Base-by-base conservation (phyloP, 2,888 invertebrate species). In the Gryllus longicercus region DNA sequence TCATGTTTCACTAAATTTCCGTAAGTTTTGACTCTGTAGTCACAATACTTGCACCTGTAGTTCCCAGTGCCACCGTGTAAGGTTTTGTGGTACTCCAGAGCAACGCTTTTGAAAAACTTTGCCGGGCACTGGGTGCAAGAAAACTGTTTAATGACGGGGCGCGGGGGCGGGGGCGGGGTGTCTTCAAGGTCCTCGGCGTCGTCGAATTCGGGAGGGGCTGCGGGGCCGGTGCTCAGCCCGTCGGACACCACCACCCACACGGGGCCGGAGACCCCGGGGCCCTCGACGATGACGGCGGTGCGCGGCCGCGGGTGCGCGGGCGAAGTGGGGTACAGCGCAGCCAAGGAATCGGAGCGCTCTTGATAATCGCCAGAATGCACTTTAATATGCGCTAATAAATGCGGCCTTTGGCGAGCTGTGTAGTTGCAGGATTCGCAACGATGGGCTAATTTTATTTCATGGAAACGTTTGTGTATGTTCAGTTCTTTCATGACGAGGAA, bases 381-480 rank as follows among this genome's bases (percentile, higher is more conserved):
- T 83, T 89, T 89, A 25, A 89, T 88, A 86, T 96, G 96, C 0
- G 92, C 89, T 75, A 89, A 86, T 51, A 96, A 87, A 84, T 94
- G 92, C 14, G 90, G 89, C 83, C 93, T 92, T 83, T 94, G 92
- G 1, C 91, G 88, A 0, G 94, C 93, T 0, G 93, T 92, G 87
- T 93, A 96, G 78, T 93, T 92, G 85, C 96, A 96, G 85, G 90
- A 90, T 82, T 92, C 91, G 85, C 96, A 96, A 82, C 92, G 91
- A 84, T 92, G 92, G 14, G 91, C 88, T 82, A 92, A 88, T 78
- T 90, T 87, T 50, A 90, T 88, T 79, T 91, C 90, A 85, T 95
- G 95, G 85, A 92, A 93, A 83, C 92, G 90, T 82, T 91, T 88
- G 85, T 96, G 96, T 81, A 92, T 91, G 80, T 90, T 89, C 80